These are phyloP conservation scores for Cephus sareptanus DNA, from an alignment of 2,888 invertebrate genomes.

Conservation along the genomic window DNA sequence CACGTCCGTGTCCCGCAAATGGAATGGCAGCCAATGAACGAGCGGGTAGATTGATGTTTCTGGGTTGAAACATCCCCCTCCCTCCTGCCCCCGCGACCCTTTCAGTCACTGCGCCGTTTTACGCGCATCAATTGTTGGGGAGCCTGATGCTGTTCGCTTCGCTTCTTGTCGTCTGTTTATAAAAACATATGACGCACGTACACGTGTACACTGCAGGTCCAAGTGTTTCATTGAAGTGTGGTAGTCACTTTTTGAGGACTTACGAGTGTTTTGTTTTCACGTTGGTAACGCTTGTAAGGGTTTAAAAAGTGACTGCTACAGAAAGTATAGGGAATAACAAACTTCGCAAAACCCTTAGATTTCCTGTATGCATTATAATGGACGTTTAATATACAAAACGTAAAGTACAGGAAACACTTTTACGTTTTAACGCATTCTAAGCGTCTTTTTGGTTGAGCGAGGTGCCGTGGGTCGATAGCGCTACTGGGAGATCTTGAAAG, in stretches of 20 bases:
- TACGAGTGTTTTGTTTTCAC: too few species aligned
- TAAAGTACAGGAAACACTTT: neutral
- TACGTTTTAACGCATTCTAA: neutral
- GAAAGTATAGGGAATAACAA: too few species aligned
- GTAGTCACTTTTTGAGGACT: too few species aligned
- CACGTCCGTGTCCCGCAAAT: slow-evolving; percentile 6
- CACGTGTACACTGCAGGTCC: neutral
- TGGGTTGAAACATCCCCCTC: neutral
- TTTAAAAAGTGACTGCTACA: too few species aligned
- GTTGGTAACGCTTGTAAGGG: too few species aligned
- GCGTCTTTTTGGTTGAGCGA: neutral
- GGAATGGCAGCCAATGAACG: neutral
- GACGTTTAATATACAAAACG: neutral
- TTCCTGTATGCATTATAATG: neutral
- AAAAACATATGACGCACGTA: neutral
- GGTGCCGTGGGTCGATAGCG: neutral
- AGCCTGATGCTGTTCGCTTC: neutral
- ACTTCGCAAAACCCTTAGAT: too few species aligned
- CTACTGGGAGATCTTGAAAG: neutral
- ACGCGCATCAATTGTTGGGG: neutral
- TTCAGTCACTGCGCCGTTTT: neutral
- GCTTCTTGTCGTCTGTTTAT: neutral
- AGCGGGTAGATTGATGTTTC: neutral
- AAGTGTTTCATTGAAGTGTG: too few species aligned
- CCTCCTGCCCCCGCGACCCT: neutral